phyloP scores from a whole-genome alignment of 2,797 vertebrate genomes.

The Lutra lutra region DNA sequence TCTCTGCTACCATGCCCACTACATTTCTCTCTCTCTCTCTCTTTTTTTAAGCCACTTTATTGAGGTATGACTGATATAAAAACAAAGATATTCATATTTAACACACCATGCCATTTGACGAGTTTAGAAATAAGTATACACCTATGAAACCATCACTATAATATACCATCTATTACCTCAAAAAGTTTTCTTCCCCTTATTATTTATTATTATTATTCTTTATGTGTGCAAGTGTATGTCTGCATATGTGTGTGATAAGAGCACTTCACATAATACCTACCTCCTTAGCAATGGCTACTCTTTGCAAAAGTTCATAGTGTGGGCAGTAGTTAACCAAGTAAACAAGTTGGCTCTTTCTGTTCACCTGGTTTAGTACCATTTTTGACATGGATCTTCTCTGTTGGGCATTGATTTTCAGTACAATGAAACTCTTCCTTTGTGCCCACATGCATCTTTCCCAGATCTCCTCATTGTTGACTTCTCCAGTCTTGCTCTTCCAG shows the following conservation, averaged over 20 bases:
- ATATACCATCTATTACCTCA: neutral
- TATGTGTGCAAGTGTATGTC: neutral
- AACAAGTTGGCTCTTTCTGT: neutral
- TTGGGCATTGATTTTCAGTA: neutral
- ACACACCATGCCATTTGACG: neutral
- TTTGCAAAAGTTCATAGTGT: neutral
- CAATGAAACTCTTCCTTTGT: neutral
- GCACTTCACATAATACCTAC: neutral
- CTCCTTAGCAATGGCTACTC: neutral
- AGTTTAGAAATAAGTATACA: neutral
- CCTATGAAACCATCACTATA: neutral
- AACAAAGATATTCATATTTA: neutral
- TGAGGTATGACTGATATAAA: neutral
- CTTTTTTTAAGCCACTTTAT: neutral
- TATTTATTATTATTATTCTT: neutral
- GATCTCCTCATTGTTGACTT: neutral
- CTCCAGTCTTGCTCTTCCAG: neutral
- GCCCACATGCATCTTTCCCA: neutral
- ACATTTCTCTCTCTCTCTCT: neutral
- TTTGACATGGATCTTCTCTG: neutral
- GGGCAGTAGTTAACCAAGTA: accelerated
- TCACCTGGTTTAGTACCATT: neutral
- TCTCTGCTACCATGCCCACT: neutral
- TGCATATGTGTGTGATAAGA: neutral
- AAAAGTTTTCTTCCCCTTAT: neutral